These are phyloP conservation scores for Scomberomorus guttatus DNA, from an alignment of 2,797 vertebrate genomes.

Conservation along the genomic window DNA sequence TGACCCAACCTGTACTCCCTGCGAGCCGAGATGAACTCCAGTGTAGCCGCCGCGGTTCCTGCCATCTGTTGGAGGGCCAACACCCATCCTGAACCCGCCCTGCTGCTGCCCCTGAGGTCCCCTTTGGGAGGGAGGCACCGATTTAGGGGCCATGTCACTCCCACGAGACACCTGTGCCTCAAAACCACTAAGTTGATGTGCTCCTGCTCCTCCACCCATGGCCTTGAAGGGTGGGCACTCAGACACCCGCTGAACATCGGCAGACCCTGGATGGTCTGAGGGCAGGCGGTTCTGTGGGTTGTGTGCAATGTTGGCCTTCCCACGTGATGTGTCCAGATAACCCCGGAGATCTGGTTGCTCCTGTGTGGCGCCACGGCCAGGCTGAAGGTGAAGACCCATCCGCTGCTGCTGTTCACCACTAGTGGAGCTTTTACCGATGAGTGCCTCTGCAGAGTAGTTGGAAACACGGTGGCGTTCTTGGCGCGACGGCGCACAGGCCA, in stretches of 20 bases:
- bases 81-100: conserved; percentile 90
- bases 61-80: conserved; percentile 88
- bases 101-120: conserved; percentile 90
- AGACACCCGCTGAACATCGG: conserved; percentile 90
- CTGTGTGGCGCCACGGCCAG: conserved; percentile 84
- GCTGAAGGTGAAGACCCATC: conserved; percentile 92
- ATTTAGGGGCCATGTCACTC: conserved; percentile 91
- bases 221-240: conserved; percentile 95
- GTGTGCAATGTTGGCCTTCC: conserved; percentile 90
- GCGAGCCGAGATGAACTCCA: conserved; percentile 88
- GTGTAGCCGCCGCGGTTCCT: conserved; percentile 92
- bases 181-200: conserved; percentile 88
- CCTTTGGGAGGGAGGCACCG: conserved; percentile 89
- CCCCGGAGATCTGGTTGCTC: conserved; percentile 95
- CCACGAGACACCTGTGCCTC: conserved; percentile 93
- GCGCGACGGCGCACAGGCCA: conserved; percentile 91
- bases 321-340: conserved; percentile 94
- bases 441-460: conserved; percentile 98
- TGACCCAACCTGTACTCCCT: conserved; percentile 89
- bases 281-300: conserved; percentile 91
- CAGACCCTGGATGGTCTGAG: conserved; percentile 87
- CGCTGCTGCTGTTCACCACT: conserved; percentile 90
- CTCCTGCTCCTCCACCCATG: conserved; percentile 83
- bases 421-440: conserved; percentile 94
- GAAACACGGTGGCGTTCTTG: conserved; percentile 97